These are phyloP conservation scores for Tetrao urogallus DNA, from an alignment of 2,113 vertebrate species.

Conservation along the genomic window DNA sequence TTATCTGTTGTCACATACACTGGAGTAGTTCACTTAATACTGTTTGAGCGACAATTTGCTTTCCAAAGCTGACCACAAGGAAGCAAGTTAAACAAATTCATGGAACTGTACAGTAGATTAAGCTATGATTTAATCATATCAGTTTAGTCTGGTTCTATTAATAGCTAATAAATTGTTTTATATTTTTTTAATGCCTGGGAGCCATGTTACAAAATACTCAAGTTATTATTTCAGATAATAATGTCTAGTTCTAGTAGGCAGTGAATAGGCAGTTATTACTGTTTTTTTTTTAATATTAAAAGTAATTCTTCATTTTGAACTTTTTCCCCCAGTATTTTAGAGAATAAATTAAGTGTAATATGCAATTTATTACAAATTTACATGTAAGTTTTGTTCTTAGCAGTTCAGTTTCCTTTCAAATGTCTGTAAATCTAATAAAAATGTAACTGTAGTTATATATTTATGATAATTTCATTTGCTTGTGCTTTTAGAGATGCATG, in stretches of 20 bases:
- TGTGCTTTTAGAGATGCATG: slow-evolving; percentile 29
- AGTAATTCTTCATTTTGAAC: not conserved
- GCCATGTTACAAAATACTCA: not conserved
- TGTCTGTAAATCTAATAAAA: slow-evolving; percentile 45
- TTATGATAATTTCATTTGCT: slow-evolving; percentile 54
- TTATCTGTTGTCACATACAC: not conserved
- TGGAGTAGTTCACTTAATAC: not conserved
- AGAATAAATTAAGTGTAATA: slow-evolving; percentile 10
- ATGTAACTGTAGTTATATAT: slow-evolving; percentile 27
- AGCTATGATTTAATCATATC: slow-evolving; percentile 56
- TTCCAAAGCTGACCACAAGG: slow-evolving; percentile 50
- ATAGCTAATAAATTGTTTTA: slow-evolving; percentile 54
- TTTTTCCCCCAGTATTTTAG: not conserved
- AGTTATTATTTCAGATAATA: slow-evolving; percentile 42
- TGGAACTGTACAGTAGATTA: slow-evolving; percentile 24
- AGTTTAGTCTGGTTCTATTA: slow-evolving; percentile 55
- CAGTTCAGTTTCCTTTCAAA: not conserved
- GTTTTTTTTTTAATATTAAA: not conserved
- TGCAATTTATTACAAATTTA: not conserved
- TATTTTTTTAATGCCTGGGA: slow-evolving; percentile 49
- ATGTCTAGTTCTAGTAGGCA: slow-evolving; percentile 15
- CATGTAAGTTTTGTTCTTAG: not conserved
- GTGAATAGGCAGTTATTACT: not conserved
- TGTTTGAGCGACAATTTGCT: slow-evolving; percentile 33
- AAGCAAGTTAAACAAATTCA: slow-evolving; percentile 52